Evolutionary conservation across 2,113 vertebrate genomes (phyloP).

Genomic region (Salminus brasiliensis): DNA sequence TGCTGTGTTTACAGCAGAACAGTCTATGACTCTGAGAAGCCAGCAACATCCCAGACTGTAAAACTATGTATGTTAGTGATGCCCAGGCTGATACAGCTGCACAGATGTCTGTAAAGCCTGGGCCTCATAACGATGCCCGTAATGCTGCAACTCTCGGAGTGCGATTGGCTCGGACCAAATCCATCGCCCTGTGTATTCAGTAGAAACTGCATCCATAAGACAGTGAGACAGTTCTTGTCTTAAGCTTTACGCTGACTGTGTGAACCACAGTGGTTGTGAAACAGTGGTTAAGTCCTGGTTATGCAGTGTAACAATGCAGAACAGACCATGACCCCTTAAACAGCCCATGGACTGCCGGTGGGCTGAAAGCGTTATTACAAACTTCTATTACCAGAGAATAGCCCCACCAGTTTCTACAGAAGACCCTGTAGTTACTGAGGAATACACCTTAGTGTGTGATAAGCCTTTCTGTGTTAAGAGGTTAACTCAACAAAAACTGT

Average conservation of each 20-base stretch:
- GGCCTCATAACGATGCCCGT: background rate
- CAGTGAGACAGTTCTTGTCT: background rate
- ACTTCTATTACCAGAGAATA: too few relatives aligned
- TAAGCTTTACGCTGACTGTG: background rate
- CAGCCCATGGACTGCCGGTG: too few relatives aligned
- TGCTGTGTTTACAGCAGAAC: background rate
- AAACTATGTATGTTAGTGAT: background rate
- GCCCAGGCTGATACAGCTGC: background rate
- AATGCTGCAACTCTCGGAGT: background rate
- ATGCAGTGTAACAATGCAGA: background rate
- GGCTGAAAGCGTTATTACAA: too few relatives aligned
- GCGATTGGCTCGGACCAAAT: background rate
- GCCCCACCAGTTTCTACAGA: too few relatives aligned
- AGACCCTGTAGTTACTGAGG: too few relatives aligned
- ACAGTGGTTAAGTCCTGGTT: too few relatives aligned
- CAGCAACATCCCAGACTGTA: background rate
- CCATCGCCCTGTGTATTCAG: background rate
- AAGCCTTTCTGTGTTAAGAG: too few relatives aligned
- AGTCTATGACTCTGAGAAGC: background rate
- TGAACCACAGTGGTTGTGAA: background rate
- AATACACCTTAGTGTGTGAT: too few relatives aligned
- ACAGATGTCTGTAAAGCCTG: too few relatives aligned
- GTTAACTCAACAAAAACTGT: too few relatives aligned
- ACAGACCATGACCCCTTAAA: too few relatives aligned
- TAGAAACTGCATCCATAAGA: background rate